Evolutionary conservation across 2,888 invertebrate genomes (phyloP).

Genomic region (Schizaphis graminum): DNA sequence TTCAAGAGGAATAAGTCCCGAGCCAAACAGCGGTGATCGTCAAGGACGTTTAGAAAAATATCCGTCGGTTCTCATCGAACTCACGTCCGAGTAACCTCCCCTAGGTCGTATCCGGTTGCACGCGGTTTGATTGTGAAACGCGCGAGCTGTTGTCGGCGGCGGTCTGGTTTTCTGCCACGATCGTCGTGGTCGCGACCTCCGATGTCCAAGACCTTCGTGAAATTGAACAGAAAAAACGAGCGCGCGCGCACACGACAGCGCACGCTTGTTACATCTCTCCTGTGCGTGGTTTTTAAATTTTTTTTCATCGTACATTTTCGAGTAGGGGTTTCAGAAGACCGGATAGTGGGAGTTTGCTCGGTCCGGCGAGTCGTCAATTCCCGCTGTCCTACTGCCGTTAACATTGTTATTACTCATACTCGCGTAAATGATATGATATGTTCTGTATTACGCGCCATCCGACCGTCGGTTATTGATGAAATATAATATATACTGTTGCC

Average conservation of each 20-base stretch:
- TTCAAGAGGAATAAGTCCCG: conserved; percentile 1
- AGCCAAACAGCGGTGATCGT: background rate
- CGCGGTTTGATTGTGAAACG: conserved; percentile 34
- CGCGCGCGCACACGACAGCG: background rate
- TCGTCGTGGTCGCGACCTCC: conserved; percentile 41
- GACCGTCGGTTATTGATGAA: background rate
- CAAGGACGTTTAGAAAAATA: conserved; percentile 9
- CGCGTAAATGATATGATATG: background rate
- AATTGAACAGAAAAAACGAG: conserved; percentile 38
- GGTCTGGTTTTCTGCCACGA: conserved; percentile 40
- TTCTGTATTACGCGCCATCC: too few species aligned
- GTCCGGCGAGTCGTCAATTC: background rate
- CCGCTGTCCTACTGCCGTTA: background rate
- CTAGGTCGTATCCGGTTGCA: conserved; percentile 39
- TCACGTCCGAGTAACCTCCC: conserved; percentile 49
- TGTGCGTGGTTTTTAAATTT: background rate
- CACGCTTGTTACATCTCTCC: background rate
- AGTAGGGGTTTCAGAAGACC: conserved; percentile 22
- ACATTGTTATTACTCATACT: background rate
- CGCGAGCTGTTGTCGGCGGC: background rate
- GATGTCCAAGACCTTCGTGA: conserved; percentile 48
- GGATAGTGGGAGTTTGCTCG: conserved; percentile 40
- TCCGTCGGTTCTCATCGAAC: conserved; percentile 17
- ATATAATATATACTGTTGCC: background rate
- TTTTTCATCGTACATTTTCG: background rate